A percentile compares a stretch with the other conserved stretches of the same genome.
Evolutionary conservation across 1,140 invertebrate species (phyloP).

Genomic region (Drosophila virilis): DNA sequence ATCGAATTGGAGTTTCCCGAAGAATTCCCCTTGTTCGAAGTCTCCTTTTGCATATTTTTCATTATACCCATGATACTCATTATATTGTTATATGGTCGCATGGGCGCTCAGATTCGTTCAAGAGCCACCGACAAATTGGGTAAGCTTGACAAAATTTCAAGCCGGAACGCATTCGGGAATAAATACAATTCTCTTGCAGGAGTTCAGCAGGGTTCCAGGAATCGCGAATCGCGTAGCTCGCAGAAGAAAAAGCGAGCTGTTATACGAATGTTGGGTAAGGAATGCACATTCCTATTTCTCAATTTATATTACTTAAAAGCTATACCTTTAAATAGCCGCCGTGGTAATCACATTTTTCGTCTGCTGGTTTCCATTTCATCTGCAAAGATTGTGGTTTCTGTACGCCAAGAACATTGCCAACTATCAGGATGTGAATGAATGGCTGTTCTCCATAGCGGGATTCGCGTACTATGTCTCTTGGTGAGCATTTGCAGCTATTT

Average conservation of each 20-base stretch:
- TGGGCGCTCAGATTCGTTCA: constrained; percentile 89
- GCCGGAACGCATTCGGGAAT: no score
- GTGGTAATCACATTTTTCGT: constrained; percentile 98
- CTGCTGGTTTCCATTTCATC: constrained; percentile 98
- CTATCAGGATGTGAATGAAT: constrained; percentile 90
- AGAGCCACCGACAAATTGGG: constrained; percentile 85
- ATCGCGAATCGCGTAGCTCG: constrained; percentile 88
- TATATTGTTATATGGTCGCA: constrained; percentile 90
- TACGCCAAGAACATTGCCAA: constrained; percentile 87
- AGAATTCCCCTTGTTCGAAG: constrained; percentile 89
- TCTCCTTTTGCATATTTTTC: constrained; percentile 94
- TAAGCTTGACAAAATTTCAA: constrained; percentile 15
- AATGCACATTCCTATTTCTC: not conserved
- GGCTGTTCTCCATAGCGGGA: constrained; percentile 92
- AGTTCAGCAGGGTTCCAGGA: constrained; percentile 86
- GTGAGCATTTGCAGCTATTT: constrained; percentile 17
- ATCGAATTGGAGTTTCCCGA: constrained; percentile 87
- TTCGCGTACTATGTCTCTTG: constrained; percentile 94
- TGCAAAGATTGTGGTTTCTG: constrained; percentile 92
- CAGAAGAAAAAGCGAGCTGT: constrained; percentile 90
- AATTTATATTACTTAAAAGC: not conserved
- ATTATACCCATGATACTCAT: constrained; percentile 92
- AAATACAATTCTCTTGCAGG: constrained; percentile 46
- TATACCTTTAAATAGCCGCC: constrained; percentile 88
- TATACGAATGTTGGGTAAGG: constrained; percentile 92